Evolutionary conservation across 1,140 invertebrate genomes (phyloP).

Genomic region (Bradysia coprophila): DNA sequence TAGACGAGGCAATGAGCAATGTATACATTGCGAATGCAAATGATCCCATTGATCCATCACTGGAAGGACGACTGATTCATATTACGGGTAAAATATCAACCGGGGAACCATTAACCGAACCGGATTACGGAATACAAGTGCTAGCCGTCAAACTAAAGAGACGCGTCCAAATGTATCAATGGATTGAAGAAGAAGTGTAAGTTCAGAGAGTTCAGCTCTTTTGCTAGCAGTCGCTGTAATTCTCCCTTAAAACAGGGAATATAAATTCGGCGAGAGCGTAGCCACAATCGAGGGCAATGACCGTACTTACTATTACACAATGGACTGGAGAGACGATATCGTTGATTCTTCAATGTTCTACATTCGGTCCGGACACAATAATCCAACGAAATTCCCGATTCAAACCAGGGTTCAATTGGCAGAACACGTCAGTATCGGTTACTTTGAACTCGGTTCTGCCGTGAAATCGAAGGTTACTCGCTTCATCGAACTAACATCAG

Average conservation of each 20-base stretch:
- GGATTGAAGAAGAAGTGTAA: conserved; percentile 53
- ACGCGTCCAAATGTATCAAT: conserved; percentile 80
- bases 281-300: conserved; percentile 18
- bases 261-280: conserved; percentile 19
- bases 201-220: conserved; percentile 2
- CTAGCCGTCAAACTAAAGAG: conserved; percentile 52
- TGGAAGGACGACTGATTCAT: conserved; percentile 59
- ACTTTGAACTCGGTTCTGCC: conserved; percentile 27
- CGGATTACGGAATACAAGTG: conserved; percentile 58
- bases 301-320: conserved; percentile 53
- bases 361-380: conserved; percentile 52
- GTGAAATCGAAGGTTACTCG: conserved; percentile 58
- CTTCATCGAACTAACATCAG: conserved; percentile 62
- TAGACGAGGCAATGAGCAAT: conserved; percentile 47
- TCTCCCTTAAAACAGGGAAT: conserved; percentile 16
- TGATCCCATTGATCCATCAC: conserved; percentile 33
- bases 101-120: conserved; percentile 62
- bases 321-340: conserved; percentile 65
- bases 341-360: conserved; percentile 58
- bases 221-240: too few relatives aligned
- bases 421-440: conserved; percentile 34
- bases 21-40: conserved; percentile 33
- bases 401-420: conserved; percentile 37
- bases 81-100: conserved; percentile 49
- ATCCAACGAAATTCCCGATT: conserved; percentile 48